Evolutionary conservation across 1,140 invertebrate genomes (phyloP).

Genomic region (Lamellibrachia luymesi): DNA sequence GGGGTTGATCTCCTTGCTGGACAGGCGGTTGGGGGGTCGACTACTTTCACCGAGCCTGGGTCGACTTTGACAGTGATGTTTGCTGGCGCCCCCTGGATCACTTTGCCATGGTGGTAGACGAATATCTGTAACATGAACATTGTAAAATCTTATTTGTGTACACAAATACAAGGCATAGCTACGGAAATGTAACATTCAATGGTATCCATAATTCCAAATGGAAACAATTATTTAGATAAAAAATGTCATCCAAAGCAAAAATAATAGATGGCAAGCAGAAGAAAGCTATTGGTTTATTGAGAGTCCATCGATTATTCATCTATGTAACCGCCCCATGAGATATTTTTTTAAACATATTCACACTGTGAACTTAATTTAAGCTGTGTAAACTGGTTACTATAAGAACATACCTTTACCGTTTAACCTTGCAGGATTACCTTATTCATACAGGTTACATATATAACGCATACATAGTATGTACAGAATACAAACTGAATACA

Average conservation of each 20-base stretch:
- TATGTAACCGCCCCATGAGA: too few relatives aligned
- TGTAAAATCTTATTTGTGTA: not conserved
- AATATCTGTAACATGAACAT: slow-evolving; percentile 60
- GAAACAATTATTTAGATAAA: not conserved
- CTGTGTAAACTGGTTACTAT: too few relatives aligned
- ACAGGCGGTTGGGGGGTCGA: not conserved
- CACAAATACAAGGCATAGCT: not conserved
- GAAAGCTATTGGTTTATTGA: too few relatives aligned
- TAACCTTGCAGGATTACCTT: too few relatives aligned
- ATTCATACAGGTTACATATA: too few relatives aligned
- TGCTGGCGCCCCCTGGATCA: slow-evolving; percentile 69
- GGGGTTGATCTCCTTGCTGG: not conserved
- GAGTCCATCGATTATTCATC: too few relatives aligned
- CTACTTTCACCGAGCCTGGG: slow-evolving; percentile 58
- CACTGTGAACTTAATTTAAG: too few relatives aligned
- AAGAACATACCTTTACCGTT: too few relatives aligned
- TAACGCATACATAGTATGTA: too few relatives aligned
- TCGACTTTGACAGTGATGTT: slow-evolving; percentile 85
- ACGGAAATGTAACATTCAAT: not conserved
- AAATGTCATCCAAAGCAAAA: not conserved
- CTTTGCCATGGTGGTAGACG: slow-evolving; percentile 67
- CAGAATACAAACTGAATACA: not conserved
- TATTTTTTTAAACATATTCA: too few relatives aligned
- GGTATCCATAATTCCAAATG: not conserved
- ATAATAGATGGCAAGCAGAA: too few relatives aligned